These are phyloP conservation scores for Nannospalax galili DNA, from an alignment of 2,113 vertebrate genomes.

Conservation along the genomic window DNA sequence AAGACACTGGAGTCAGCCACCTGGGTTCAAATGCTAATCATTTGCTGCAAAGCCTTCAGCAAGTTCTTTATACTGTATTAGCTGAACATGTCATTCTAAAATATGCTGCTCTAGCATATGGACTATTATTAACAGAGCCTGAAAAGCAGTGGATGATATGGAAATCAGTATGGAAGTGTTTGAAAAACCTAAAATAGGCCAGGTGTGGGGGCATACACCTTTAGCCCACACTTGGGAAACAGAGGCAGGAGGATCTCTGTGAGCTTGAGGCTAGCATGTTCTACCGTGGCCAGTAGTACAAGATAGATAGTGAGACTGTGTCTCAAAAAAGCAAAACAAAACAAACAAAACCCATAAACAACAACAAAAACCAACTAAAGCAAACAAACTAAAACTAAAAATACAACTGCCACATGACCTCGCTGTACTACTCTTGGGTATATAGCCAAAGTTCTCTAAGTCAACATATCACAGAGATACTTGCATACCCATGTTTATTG, in stretches of 20 bases:
- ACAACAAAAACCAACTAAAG: no score
- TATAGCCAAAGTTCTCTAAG: neutral
- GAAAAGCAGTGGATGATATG: neutral
- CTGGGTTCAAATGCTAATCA: neutral
- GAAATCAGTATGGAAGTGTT: neutral
- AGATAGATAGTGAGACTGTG: no score
- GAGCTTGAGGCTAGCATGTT: no score
- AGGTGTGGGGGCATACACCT: no score
- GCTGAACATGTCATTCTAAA: neutral
- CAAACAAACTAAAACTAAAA: no score
- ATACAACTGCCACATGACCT: no score
- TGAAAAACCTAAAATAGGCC: neutral
- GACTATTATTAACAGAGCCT: neutral
- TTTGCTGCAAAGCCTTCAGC: neutral
- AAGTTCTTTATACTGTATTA: constrained; percentile 29
- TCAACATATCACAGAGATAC: neutral
- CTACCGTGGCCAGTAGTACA: no score
- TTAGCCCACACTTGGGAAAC: no score
- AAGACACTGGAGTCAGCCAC: neutral
- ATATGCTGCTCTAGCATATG: neutral
- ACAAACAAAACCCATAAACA: no score
- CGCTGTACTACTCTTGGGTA: neutral
- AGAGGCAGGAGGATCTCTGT: no score
- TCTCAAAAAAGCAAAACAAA: no score
- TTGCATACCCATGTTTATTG: neutral